Conservation (phyloP, 1,140 invertebrate genomes). For the Lucilia sericata region DNA sequence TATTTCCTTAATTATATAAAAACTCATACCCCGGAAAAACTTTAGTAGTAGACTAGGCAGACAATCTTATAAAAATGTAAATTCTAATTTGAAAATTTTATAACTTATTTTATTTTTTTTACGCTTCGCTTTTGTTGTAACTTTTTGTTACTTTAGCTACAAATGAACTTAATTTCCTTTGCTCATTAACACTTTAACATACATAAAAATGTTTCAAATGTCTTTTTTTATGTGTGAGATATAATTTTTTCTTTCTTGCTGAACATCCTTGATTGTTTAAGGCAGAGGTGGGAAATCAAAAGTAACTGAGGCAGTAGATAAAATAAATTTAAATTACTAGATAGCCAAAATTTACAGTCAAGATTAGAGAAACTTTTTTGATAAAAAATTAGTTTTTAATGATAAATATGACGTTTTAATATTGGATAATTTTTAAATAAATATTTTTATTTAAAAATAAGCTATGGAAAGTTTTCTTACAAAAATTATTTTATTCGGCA, state of each 20-base stretch:
- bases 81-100: constrained; percentile 16
- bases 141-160: constrained; percentile 4
- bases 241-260: not conserved
- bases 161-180: constrained; percentile 42
- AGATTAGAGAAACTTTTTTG: no score
- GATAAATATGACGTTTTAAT: no score
- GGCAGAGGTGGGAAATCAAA: not conserved
- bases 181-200: constrained; percentile 41
- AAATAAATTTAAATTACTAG: no score
- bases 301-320: no score
- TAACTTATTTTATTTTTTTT: constrained; percentile 2
- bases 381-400: no score
- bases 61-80: constrained; percentile 29
- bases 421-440: no score
- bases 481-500: no score
- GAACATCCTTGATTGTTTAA: constrained; percentile 7
- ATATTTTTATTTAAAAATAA: no score
- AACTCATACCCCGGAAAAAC: not conserved
- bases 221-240: not conserved
- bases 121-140: not conserved
- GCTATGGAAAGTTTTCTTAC: no score
- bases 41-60: not conserved
- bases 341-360: no score
- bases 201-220: constrained; percentile 32
- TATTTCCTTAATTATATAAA: constrained; percentile 1